Percentiles rank a stretch among this genome's conserved stretches.
Conservation (phyloP, 2,113 vertebrate species). For the Sapajus apella region DNA sequence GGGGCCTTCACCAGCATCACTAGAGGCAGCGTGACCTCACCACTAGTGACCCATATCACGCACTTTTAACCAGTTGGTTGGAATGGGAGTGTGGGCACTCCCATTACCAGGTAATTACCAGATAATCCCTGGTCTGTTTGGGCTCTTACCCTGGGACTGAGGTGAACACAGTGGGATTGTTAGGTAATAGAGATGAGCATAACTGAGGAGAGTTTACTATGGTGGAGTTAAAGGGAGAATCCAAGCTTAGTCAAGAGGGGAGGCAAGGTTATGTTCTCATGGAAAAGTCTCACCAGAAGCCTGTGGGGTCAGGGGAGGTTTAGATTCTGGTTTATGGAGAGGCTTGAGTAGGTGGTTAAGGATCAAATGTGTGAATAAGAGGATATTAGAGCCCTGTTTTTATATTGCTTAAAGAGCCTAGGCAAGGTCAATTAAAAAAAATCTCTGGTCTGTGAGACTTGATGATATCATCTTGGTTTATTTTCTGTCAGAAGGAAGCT, state of each 20-base stretch:
- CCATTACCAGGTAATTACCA: no score
- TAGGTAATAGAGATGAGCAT: background rate
- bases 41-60: background rate
- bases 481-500: constrained; percentile 30
- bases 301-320: background rate
- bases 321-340: background rate
- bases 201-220: background rate
- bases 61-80: background rate
- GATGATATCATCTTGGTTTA: background rate
- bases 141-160: background rate
- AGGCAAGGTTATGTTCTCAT: background rate
- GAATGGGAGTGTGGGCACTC: background rate
- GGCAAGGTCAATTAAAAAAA: background rate
- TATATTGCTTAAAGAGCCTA: background rate
- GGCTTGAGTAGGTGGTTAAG: background rate
- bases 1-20: background rate
- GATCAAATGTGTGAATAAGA: background rate
- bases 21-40: background rate
- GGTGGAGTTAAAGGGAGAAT: background rate
- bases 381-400: background rate
- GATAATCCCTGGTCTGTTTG: background rate
- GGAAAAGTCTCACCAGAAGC: background rate
- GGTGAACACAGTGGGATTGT: background rate
- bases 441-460: background rate
- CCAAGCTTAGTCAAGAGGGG: background rate